Base-by-base conservation (phyloP, 2,113 vertebrate genomes). In the Scytalopus superciliaris region DNA sequence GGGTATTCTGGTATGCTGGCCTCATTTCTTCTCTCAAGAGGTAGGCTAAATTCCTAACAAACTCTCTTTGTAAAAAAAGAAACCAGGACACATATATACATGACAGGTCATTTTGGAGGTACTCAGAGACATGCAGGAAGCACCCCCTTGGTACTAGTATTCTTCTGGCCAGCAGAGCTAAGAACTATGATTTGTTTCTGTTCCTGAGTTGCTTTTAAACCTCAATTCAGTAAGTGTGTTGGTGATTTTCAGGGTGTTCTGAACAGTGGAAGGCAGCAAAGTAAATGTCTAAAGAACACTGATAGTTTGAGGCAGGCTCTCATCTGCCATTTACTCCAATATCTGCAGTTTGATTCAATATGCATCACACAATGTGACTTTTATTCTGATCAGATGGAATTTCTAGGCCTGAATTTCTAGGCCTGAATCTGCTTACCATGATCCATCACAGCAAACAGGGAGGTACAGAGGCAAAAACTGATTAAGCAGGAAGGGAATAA, bases 221-320 rank as follows among this genome's bases (percentile, higher is more conserved):
- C 66, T 87, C 78, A 85, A 1, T 84, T 82, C 77, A 57, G n/a
- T 89, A 87, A 83, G 72, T 33, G n/a, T n/a, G 35, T 53, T 55
- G 44, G 52, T 87, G 75, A 94, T 90, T 90, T 94, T 85, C 90
- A 83, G 67, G 37, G 57, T 82, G n/a, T 85, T 92, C 62, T 87
- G n/a, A 93, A 87, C 53, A 90, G 64, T 37, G 78, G 69, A 94
- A 92, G 64, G 74, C 25, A 85, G 59, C n/a, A 89, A 92, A 82
- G n/a, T 64, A 57, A 57, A 83, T 57, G 33, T 53, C 42, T 76
- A 69, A 89, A 91, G 81, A 87, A 73, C 79, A 82, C 21, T 75
- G 62, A 66, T 50, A 60, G 49, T 63, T 68, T 60, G 62, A 84
- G 53, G 68, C 39, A 82, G 35, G 60, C 42, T 55, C 35, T 90